Base-by-base conservation (phyloP, 2,797 vertebrate genomes). In the Halcyon leucocephala region DNA sequence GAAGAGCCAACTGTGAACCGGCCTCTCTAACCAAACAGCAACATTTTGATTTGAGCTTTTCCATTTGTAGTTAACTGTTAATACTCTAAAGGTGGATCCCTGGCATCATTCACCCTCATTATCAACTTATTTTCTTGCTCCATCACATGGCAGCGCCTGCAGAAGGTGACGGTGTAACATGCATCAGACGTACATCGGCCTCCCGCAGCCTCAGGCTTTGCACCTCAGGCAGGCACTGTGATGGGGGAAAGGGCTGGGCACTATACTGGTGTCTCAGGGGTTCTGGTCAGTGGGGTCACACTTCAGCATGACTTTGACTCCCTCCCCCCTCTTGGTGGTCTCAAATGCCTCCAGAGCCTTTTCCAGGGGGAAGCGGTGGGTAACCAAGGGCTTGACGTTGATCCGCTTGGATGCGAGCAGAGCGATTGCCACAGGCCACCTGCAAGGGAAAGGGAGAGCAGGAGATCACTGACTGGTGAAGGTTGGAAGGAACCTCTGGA, bases 231-330 rank as follows among this genome's bases (percentile, higher is more conserved):
- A 74, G 91, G 82, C 7, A 0, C 26, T 11, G 7, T 31, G 52
- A 54, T 11, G 19, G 55, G 55, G 57, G 52, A 54, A 33, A 86
- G 54, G 37, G 35, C 57, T 1, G 2, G 86, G 44, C 57, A 67
- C n/a, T 4, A 13, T 3, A 35, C 26, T 19, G 2, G 46, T 55
- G 51, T 29, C 80, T 99, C 97, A 99, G 44, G 99, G 98, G 81
- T 96, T 98, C 94, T 98, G 98, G 97, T 99, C 99, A 0, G 84
- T 98, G 94, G 98, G 97, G 97, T 99, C 99, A 95, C 99, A 99
- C 96, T 99, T 99, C 81, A 99, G 98, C 99, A 99, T 99, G 97
- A 99, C 98, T 98, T 99, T 99, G 82, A 99, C 94, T 46, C 99
- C 99, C 9, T 98, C 55, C 1, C 99, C 99, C 97, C 98, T 99